Evolutionary conservation across 2,113 vertebrate species (phyloP).

Genomic region (Saguinus midas): DNA sequence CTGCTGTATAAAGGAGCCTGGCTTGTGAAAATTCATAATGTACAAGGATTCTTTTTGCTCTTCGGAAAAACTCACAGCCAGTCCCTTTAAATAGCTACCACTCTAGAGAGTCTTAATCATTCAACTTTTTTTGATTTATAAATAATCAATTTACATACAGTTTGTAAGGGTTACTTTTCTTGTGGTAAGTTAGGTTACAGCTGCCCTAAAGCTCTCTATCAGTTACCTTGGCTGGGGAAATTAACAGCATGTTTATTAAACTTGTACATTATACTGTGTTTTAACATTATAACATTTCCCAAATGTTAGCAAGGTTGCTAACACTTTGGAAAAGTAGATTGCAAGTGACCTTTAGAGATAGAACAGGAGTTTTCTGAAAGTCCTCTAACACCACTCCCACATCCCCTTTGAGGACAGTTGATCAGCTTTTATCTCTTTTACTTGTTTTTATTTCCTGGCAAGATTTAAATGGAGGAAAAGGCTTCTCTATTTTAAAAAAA

Average conservation of each 20-base stretch:
- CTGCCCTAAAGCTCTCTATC: conserved; percentile 3
- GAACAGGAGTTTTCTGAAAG: conserved; percentile 35
- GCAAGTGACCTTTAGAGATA: conserved; percentile 32
- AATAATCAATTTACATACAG: background rate
- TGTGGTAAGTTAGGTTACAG: background rate
- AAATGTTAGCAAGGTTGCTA: background rate
- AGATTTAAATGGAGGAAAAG: conserved; percentile 18
- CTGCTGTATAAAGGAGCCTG: background rate
- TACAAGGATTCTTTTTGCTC: background rate
- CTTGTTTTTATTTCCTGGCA: conserved; percentile 46
- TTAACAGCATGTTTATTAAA: conserved; percentile 38
- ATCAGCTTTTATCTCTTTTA: conserved; percentile 60
- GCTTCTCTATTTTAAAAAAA: background rate
- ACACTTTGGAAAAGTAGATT: conserved; percentile 41
- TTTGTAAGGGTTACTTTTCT: background rate
- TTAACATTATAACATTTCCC: too few species aligned
- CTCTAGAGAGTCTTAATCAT: background rate
- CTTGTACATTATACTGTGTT: background rate
- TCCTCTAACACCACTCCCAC: background rate
- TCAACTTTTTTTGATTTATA: background rate
- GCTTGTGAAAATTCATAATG: background rate
- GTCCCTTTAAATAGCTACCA: conserved; percentile 29
- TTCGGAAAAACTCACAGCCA: conserved; percentile 1
- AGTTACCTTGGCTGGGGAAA: background rate
- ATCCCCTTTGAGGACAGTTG: background rate